Evolutionary conservation across 92 coral and sea anemone genomes (phyloP).

Genomic region (Umimayanthus kanabou): DNA sequence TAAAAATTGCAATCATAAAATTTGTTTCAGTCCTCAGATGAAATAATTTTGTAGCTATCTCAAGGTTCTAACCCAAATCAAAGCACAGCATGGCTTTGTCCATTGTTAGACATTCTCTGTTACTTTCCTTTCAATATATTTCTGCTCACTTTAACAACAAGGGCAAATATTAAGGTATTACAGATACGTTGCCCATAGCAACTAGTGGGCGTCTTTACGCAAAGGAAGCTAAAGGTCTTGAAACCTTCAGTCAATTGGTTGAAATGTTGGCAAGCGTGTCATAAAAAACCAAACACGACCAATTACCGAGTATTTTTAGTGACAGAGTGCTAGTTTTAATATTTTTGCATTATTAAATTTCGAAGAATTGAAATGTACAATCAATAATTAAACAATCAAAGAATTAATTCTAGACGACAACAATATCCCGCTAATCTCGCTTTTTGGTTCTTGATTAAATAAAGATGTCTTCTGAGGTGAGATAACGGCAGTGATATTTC

Average conservation of each 20-base stretch:
- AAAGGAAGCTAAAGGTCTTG: background rate
- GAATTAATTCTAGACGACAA: constrained; percentile 27
- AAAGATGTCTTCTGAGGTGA: background rate
- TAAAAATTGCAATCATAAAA: background rate
- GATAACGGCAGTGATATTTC: constrained; percentile 2
- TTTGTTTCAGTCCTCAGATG: background rate
- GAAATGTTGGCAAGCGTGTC: background rate
- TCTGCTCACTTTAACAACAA: constrained; percentile 6
- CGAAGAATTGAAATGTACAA: constrained; percentile 29
- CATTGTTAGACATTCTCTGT: background rate
- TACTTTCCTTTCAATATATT: background rate
- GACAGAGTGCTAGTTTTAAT: constrained; percentile 14
- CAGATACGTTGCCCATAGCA: background rate
- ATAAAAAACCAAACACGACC: constrained; percentile 6
- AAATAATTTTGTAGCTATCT: background rate
- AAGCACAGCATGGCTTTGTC: background rate
- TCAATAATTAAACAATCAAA: constrained; percentile 37
- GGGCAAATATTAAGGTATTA: background rate
- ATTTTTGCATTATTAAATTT: constrained; percentile 31
- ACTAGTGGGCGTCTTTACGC: constrained; percentile 15
- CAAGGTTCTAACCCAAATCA: background rate
- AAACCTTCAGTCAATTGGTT: constrained; percentile 6
- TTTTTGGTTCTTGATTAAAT: constrained; percentile 1
- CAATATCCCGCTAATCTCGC: constrained; percentile 18
- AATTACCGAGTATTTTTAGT: constrained; percentile 17